phyloP scores from a whole-genome alignment of 2,113 vertebrate species.

The Oreochromis spilurus region DNA sequence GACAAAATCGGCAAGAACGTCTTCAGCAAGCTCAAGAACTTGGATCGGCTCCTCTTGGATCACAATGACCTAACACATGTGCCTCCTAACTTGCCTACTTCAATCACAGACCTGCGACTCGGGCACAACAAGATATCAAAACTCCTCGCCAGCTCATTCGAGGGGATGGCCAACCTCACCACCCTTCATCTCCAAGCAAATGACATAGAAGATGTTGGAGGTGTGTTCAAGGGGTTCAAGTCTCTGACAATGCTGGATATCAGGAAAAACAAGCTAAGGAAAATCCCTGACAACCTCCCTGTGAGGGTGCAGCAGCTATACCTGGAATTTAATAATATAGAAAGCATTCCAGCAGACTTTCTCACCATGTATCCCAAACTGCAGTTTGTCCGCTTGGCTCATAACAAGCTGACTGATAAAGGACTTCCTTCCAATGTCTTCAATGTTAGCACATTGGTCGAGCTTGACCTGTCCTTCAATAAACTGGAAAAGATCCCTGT shows the following conservation, averaged over 20 bases:
- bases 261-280: slow-evolving; percentile 81
- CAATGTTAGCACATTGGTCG: slow-evolving; percentile 85
- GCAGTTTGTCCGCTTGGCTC: slow-evolving; percentile 85
- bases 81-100: slow-evolving; percentile 82
- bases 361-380: slow-evolving; percentile 75
- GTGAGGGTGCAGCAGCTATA: slow-evolving; percentile 83
- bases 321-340: slow-evolving; percentile 85
- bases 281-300: slow-evolving; percentile 81
- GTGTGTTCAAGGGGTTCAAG: slow-evolving; percentile 79
- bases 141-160: slow-evolving; percentile 71
- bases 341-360: slow-evolving; percentile 78
- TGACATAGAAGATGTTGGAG: slow-evolving; percentile 76
- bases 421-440: slow-evolving; percentile 85
- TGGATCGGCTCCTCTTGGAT: slow-evolving; percentile 86
- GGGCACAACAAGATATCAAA: slow-evolving; percentile 86
- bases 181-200: slow-evolving; percentile 83
- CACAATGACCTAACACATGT: slow-evolving; percentile 85
- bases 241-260: slow-evolving; percentile 85
- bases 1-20: slow-evolving; percentile 84
- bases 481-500: slow-evolving; percentile 85
- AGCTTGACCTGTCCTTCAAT: slow-evolving; percentile 94
- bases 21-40: slow-evolving; percentile 82
- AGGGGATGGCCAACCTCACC: slow-evolving; percentile 81
- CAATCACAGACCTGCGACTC: slow-evolving; percentile 81
- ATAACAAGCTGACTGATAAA: slow-evolving; percentile 85